Conservation (phyloP, 1,140 invertebrate genomes). For the Coboldia fuscipes region DNA sequence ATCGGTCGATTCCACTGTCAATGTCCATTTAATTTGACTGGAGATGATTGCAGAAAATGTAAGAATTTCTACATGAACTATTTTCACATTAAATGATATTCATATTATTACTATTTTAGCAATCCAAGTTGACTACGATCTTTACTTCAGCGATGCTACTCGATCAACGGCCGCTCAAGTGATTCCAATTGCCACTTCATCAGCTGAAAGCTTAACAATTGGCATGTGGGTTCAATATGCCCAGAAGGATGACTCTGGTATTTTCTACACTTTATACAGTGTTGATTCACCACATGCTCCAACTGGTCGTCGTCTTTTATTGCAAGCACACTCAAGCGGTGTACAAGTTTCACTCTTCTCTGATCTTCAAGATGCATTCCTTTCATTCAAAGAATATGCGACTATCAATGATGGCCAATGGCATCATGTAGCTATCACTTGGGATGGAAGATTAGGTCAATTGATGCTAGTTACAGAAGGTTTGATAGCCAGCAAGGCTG, state of each 20-base stretch:
- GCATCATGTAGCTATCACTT: constrained; percentile 88
- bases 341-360: constrained; percentile 75
- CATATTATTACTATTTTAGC: constrained; percentile 29
- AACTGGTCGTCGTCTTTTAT: constrained; percentile 48
- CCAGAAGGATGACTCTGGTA: constrained; percentile 67
- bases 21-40: constrained; percentile 89
- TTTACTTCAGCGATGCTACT: constrained; percentile 78
- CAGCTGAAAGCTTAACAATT: constrained; percentile 59
- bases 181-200: constrained; percentile 67
- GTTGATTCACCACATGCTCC: constrained; percentile 65
- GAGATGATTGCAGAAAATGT: constrained; percentile 90
- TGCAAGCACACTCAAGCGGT: constrained; percentile 78
- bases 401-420: constrained; percentile 90
- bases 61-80: constrained; percentile 16
- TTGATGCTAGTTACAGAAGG: constrained; percentile 79
- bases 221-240: constrained; percentile 94
- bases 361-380: constrained; percentile 71
- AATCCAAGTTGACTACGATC: constrained; percentile 87
- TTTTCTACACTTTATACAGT: constrained; percentile 82
- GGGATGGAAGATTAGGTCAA: constrained; percentile 68
- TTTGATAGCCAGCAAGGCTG: constrained; percentile 72
- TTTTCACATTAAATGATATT: neutral
- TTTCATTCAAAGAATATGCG: constrained; percentile 76
- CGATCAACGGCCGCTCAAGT: constrained; percentile 74
- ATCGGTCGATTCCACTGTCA: constrained; percentile 85